Base-by-base conservation (phyloP, 1,140 invertebrate genomes). In the Zaprionus africanus region DNA sequence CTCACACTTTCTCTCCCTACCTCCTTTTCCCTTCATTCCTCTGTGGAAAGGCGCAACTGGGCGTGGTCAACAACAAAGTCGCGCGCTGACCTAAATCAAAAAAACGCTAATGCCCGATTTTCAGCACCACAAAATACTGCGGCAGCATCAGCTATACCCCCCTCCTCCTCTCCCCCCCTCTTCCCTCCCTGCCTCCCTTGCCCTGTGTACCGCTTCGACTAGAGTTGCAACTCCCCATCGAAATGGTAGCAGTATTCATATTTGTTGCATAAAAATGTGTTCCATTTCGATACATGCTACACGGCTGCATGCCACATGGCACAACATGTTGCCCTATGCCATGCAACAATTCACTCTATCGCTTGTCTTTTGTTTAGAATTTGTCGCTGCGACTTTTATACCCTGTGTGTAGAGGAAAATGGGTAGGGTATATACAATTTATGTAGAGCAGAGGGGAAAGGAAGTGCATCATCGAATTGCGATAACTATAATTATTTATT, bases 31-130 rank as follows among this genome's bases (percentile, higher is more conserved):
- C 46, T 12, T 11, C 22, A 19, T 51, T 19, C 12, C 1, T 22
- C 3, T 17, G 4, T 43, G 15, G 13, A 1, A 43, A n/a, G 15
- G 41, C 41, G 0, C 46, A 12, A 22, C 46, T 51, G 19, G 59
- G 72, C 41, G 72, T 70, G 41, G 41, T 46, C 41, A 46, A 17
- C 28, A 31, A 68, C 57, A 62, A 63, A 67, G 62, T 78, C 54
- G 75, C 76, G 65, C 65, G 65, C 61, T 80, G 78, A 80, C 78
- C 78, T 75, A 80, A 78, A 80, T 80, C 78, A 80, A 80, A 78
- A 76, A 80, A 80, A 80, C 78, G 78, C 78, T 78, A 80, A 80
- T 78, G 76, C 78, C 78, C 78, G 78, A 80, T 80, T 80, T 78
- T 78, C 70, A 80, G 76, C 76, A 62, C 78, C 78, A 80, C 78